Conservation (phyloP, 2,888 invertebrate genomes). For the Pachymerium ferrugineum region DNA sequence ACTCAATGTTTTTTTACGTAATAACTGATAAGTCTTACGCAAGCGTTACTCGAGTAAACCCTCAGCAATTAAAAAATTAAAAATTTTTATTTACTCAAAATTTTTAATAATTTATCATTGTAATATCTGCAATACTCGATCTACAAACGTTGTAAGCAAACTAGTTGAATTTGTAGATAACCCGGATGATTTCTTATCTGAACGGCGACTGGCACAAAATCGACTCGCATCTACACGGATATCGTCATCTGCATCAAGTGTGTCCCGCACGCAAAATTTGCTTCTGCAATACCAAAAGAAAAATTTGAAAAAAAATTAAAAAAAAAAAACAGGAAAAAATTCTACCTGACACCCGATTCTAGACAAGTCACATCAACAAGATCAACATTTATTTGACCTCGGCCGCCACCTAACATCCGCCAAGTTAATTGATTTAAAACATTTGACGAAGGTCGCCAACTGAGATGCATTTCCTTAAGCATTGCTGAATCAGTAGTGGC, state of each 20-base stretch:
- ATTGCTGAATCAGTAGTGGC: background rate
- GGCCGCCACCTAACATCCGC: background rate
- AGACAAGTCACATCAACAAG: background rate
- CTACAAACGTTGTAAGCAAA: background rate
- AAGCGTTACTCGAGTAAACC: too few species aligned
- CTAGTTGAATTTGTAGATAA: background rate
- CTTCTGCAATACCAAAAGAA: background rate
- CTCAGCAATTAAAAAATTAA: too few species aligned
- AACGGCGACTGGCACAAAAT: background rate
- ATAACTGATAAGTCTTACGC: too few species aligned
- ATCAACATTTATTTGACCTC: background rate
- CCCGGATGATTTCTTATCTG: background rate
- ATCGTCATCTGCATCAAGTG: background rate
- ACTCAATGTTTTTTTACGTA: too few species aligned
- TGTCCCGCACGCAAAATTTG: background rate
- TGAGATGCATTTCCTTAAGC: background rate
- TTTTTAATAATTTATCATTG: background rate
- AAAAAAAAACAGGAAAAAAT: background rate
- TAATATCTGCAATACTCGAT: background rate
- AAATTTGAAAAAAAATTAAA: background rate
- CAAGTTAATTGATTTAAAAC: slow-evolving; percentile 7
- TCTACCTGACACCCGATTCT: slow-evolving; percentile 14
- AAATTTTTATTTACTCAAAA: too few species aligned
- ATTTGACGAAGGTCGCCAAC: slow-evolving; percentile 17
- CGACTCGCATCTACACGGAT: background rate